These are phyloP conservation scores for Cheilosia vernalis DNA, from an alignment of 2,888 invertebrate genomes.

Conservation along the genomic window DNA sequence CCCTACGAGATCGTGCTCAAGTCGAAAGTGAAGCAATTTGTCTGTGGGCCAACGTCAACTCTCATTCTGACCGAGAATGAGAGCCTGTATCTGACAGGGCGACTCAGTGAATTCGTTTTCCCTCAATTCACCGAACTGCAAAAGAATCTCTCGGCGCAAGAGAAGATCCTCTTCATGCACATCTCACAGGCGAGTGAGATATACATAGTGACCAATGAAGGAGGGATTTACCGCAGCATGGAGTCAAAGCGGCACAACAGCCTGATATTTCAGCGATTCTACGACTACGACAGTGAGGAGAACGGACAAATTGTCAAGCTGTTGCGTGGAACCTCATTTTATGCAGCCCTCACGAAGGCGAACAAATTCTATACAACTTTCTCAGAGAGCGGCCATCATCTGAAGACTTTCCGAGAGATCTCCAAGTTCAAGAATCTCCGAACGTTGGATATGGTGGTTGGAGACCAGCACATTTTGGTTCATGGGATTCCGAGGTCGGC, in stretches of 20 bases:
- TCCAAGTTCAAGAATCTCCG: constrained; percentile 83
- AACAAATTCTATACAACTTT: constrained; percentile 83
- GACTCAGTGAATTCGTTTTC: constrained; percentile 81
- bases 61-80: constrained; percentile 81
- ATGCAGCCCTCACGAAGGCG: constrained; percentile 81
- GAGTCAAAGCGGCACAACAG: constrained; percentile 81
- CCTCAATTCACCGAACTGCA: constrained; percentile 81
- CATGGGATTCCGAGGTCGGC: constrained; percentile 81
- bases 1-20: constrained; percentile 81
- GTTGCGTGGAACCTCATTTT: constrained; percentile 81
- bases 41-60: constrained; percentile 82
- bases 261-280: constrained; percentile 82
- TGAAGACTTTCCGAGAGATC: constrained; percentile 83
- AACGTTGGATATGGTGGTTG: constrained; percentile 81
- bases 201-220: constrained; percentile 81
- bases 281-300: constrained; percentile 83
- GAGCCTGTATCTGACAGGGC: constrained; percentile 80
- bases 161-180: constrained; percentile 81
- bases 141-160: constrained; percentile 80
- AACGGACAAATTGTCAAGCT: constrained; percentile 82
- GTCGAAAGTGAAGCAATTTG: constrained; percentile 79
- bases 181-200: constrained; percentile 82
- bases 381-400: constrained; percentile 83
- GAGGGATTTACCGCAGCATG: constrained; percentile 81
- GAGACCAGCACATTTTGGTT: constrained; percentile 81